Evolutionary conservation across 2,888 invertebrate species (phyloP).

Genomic region (Thysanoteuthis rhombus): DNA sequence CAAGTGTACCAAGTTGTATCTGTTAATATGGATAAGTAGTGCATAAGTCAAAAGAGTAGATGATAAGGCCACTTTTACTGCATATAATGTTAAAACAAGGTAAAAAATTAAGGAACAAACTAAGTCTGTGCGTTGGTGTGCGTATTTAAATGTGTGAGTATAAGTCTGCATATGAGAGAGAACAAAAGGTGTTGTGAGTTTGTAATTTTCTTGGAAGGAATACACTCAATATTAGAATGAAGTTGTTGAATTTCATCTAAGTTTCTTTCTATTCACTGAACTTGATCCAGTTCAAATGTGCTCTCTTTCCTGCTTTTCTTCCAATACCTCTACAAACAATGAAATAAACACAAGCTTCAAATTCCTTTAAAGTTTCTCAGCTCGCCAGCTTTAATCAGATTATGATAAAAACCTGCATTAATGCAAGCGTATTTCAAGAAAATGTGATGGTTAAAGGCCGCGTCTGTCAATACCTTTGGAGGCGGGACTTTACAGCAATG

Average conservation of each 20-base stretch:
- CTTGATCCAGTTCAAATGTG: not conserved
- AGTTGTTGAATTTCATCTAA: not conserved
- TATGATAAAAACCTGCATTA: not conserved
- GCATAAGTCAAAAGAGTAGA: not conserved
- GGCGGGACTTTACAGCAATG: not conserved
- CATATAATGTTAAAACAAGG: not conserved
- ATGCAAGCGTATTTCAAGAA: not conserved
- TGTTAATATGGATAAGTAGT: not conserved
- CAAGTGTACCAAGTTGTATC: not conserved
- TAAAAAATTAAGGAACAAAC: not conserved
- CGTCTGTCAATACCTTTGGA: not conserved
- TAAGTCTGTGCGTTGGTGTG: not conserved
- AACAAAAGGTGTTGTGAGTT: not conserved
- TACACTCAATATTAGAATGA: not conserved
- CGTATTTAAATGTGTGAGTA: not conserved
- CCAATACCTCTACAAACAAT: not conserved
- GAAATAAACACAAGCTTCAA: not conserved
- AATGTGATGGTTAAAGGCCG: conserved; percentile 12
- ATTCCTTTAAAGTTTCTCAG: conserved; percentile 12
- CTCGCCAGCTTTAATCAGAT: not conserved
- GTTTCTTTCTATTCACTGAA: not conserved
- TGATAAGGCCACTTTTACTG: not conserved
- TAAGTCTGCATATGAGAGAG: not conserved
- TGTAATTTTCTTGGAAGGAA: not conserved
- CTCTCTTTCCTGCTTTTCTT: not conserved